Base-by-base conservation (phyloP, 2,888 invertebrate genomes). In the Oligia strigilis region DNA sequence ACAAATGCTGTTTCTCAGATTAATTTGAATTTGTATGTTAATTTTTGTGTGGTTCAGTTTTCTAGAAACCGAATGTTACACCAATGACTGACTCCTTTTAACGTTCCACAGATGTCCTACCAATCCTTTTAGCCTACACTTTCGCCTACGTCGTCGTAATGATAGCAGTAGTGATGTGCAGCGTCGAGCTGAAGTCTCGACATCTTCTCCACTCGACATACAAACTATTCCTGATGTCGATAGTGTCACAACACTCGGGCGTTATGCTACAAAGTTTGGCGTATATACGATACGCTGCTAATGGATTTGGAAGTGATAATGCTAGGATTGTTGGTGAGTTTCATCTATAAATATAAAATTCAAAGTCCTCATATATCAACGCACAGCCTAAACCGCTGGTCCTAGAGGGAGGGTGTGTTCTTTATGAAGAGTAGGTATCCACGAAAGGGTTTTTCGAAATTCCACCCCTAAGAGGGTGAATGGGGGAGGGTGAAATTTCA, bases 151-250 rank as follows among this genome's bases (percentile, higher is more conserved):
- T 98, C 2, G 94, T 98, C 66, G 96, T 99, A 4, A 95, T 98
- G 87, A 94, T 98, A 43, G 97, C 98, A 0, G 98, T 98, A 49
- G 97, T 98, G 77, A 97, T 98, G 87, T 98, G 98, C 94, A 97
- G 98, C 93, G 98, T 98, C 60, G 98, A 98, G 92, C 95, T 99
- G 11, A 98, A 98, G 91, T 97, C 98, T 0, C 97, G 99, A 5
- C 98, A 99, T 91, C 96, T 99, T 0, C 97, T 99, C 64, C 99
- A 99, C 93, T 97, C 98, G 2, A 99, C 99, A 0, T 99, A 99
- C 96, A 99, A 99, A 93, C 94, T 99, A 91, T 99, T 98, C 92
- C 97, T 98, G 62, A 90, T 97, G 5, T 98, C 99, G 0, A 97
- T 98, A 17, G 94, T 97, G 55, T 95, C 98, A 46, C 98, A 99